phyloP scores from a whole-genome alignment of 2,888 invertebrate genomes.

The Drosophila ezoana region DNA sequence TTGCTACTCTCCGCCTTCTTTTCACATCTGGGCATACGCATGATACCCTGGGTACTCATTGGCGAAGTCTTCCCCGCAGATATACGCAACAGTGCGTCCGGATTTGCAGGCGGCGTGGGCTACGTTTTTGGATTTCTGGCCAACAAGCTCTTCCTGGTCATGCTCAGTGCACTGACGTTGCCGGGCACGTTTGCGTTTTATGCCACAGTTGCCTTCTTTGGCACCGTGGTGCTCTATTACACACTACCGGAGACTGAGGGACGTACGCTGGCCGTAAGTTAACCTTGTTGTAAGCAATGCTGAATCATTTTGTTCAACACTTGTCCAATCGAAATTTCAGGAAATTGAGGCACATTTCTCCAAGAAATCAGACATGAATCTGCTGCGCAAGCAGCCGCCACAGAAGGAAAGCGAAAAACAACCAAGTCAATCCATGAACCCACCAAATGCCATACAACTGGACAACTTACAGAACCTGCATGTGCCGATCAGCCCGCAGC shows the following conservation, averaged over 20 bases:
- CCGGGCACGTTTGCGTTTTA: slow-evolving; percentile 91
- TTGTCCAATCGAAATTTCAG: slow-evolving; percentile 45
- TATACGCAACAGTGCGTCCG: slow-evolving; percentile 90
- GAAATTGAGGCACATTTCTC: slow-evolving; percentile 84
- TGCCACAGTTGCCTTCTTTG: slow-evolving; percentile 87
- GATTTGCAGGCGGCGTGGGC: slow-evolving; percentile 90
- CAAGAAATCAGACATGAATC: slow-evolving; percentile 78
- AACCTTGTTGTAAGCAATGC: background rate
- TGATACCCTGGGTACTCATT: slow-evolving; percentile 92
- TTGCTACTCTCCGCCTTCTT: slow-evolving; percentile 89
- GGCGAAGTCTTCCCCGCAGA: slow-evolving; percentile 91
- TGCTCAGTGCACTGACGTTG: slow-evolving; percentile 88
- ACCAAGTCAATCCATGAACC: slow-evolving; percentile 16
- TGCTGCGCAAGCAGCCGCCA: slow-evolving; percentile 64
- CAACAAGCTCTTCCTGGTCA: slow-evolving; percentile 90
- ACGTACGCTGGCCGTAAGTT: slow-evolving; percentile 86
- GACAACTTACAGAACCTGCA: slow-evolving; percentile 76
- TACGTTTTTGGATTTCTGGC: slow-evolving; percentile 91
- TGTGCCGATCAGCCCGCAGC: slow-evolving; percentile 70
- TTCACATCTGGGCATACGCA: slow-evolving; percentile 88
- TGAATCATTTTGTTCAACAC: background rate
- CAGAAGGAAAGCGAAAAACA: slow-evolving; percentile 37
- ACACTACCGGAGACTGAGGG: slow-evolving; percentile 94
- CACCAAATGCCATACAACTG: slow-evolving; percentile 56
- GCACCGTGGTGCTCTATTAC: slow-evolving; percentile 88